Conservation (phyloP, 2,888 invertebrate species). For the Leuctra nigra region DNA sequence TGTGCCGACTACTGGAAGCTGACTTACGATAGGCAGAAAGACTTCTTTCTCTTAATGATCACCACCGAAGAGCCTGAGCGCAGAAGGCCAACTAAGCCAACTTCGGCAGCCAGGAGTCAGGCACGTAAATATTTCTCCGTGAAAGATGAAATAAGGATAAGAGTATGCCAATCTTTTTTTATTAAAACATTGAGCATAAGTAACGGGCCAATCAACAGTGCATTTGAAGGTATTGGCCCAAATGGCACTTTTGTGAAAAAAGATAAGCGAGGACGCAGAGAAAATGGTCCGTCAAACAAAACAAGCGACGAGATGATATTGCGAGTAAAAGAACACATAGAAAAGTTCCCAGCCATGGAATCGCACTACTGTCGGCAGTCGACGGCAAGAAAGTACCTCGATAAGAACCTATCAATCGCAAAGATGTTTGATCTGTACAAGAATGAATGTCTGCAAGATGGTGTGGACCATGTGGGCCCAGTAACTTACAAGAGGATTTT, state of each 20-base stretch:
- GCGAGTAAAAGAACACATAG: constrained; percentile 29
- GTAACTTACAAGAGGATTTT: constrained; percentile 29
- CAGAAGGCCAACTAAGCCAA: neutral
- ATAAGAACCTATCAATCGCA: constrained; percentile 27
- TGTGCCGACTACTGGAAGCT: neutral
- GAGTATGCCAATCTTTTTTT: constrained; percentile 28
- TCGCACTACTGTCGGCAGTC: constrained; percentile 28
- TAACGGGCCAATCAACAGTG: constrained; percentile 29
- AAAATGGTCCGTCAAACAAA: constrained; percentile 30
- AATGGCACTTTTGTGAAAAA: constrained; percentile 25
- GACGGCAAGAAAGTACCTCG: constrained; percentile 29
- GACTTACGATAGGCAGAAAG: neutral
- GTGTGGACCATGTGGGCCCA: constrained; percentile 21
- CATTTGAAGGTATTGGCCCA: constrained; percentile 27
- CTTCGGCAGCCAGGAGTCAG: constrained; percentile 12
- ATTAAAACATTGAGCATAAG: constrained; percentile 27
- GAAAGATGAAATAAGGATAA: constrained; percentile 6
- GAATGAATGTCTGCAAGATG: constrained; percentile 24
- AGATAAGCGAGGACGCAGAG: constrained; percentile 28
- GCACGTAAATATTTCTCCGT: constrained; percentile 23
- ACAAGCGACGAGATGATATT: constrained; percentile 25
- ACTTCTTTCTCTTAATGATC: neutral
- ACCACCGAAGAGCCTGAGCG: neutral
- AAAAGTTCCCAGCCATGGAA: constrained; percentile 29
- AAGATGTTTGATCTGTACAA: constrained; percentile 31